Conservation (phyloP, 1,140 invertebrate species). For the Panagrolaimus sp. region DNA sequence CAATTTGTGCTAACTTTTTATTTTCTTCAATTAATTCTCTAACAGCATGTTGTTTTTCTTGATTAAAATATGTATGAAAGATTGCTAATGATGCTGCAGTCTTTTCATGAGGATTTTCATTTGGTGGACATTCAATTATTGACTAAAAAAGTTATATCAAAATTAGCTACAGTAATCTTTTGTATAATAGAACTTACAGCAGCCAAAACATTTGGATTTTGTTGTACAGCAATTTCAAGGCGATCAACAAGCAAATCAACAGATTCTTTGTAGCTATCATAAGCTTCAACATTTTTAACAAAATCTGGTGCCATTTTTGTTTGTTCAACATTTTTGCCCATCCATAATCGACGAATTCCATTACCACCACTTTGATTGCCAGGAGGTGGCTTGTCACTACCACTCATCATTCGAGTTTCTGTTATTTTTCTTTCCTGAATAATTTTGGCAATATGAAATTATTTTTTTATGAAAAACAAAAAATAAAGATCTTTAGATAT, state of each 20-base stretch:
- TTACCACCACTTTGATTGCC: background rate
- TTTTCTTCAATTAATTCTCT: slow-evolving; percentile 7
- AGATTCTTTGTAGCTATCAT: slow-evolving; percentile 19
- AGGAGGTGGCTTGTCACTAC: too few species aligned
- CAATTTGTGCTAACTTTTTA: slow-evolving; percentile 19
- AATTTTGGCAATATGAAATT: too few species aligned
- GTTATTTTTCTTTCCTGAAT: too few species aligned
- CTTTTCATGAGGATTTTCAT: slow-evolving; percentile 23
- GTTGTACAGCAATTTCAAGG: slow-evolving; percentile 17
- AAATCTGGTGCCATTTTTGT: slow-evolving; percentile 27
- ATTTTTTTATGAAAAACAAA: too few species aligned
- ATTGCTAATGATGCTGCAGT: slow-evolving; percentile 12
- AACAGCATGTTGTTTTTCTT: background rate
- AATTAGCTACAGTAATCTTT: background rate
- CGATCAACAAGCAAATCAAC: slow-evolving; percentile 16
- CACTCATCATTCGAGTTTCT: too few species aligned
- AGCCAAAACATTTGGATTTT: slow-evolving; percentile 22
- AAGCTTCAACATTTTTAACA: slow-evolving; percentile 3
- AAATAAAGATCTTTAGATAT: too few species aligned
- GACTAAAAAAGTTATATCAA: slow-evolving; percentile 1
- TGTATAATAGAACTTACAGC: too few species aligned
- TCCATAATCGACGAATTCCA: background rate
- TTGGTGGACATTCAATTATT: slow-evolving; percentile 12
- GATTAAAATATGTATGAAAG: slow-evolving; percentile 14
- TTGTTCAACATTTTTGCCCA: slow-evolving; percentile 21